Evolutionary conservation across 1,140 invertebrate species (phyloP).

Genomic region (Proales similis): DNA sequence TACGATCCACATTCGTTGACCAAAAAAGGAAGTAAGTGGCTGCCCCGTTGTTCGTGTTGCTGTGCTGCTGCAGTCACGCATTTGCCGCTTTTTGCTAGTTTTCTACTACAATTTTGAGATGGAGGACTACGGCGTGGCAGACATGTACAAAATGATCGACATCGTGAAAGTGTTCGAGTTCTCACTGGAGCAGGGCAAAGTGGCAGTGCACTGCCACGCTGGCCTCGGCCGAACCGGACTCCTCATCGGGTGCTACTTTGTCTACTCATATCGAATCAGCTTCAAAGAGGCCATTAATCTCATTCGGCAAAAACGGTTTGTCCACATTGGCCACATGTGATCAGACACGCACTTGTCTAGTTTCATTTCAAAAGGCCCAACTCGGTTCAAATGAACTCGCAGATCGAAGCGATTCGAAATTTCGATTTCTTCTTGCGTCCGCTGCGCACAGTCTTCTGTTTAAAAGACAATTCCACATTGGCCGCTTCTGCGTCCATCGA

Average conservation of each 20-base stretch:
- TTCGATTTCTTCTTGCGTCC: constrained; percentile 31
- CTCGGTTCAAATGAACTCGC: constrained; percentile 65
- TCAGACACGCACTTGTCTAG: neutral
- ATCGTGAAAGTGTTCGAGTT: constrained; percentile 82
- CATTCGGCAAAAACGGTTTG: constrained; percentile 64
- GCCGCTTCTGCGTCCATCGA: constrained; percentile 4
- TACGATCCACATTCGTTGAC: constrained; percentile 72
- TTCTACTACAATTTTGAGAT: constrained; percentile 73
- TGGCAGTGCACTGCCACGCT: constrained; percentile 79
- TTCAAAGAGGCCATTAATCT: constrained; percentile 73
- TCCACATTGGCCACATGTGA: neutral
- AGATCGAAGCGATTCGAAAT: constrained; percentile 52
- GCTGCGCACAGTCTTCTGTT: constrained; percentile 8
- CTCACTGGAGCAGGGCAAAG: constrained; percentile 69
- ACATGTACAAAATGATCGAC: constrained; percentile 66
- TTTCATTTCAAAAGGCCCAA: constrained; percentile 56
- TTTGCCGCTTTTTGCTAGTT: constrained; percentile 55
- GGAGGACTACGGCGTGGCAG: constrained; percentile 73
- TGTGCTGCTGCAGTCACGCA: neutral
- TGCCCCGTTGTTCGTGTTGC: neutral
- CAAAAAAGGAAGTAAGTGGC: constrained; percentile 68
- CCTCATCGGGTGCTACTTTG: constrained; percentile 74
- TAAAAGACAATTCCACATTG: too few species aligned
- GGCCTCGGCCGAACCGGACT: constrained; percentile 76
- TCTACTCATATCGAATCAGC: constrained; percentile 67